These are phyloP conservation scores for Fabriciana adippe DNA, from an alignment of 2,888 invertebrate genomes.

Conservation along the genomic window DNA sequence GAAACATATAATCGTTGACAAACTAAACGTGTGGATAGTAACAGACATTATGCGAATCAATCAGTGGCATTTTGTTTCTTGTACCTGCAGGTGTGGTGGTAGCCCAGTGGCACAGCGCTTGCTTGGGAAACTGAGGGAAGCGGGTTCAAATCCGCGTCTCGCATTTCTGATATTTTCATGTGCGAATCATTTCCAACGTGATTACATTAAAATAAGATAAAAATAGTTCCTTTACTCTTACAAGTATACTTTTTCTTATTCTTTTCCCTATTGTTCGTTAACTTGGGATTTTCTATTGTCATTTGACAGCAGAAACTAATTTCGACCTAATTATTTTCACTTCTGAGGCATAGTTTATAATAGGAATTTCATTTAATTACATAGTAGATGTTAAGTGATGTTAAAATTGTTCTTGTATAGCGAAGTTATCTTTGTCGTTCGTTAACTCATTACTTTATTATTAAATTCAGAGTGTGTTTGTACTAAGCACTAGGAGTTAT, in stretches of 20 bases:
- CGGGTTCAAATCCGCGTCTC: no score
- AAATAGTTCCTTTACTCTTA: no score
- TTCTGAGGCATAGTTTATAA: not conserved
- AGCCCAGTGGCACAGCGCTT: no score
- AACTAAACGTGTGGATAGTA: no score
- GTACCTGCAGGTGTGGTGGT: no score
- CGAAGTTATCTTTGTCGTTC: conserved; percentile 3
- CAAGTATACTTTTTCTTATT: not conserved
- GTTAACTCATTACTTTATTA: conserved; percentile 6
- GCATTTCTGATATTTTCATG: no score
- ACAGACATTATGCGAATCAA: no score
- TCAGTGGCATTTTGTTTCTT: no score
- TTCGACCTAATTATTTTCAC: not conserved
- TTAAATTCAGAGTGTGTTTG: conserved; percentile 13
- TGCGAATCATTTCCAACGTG: no score
- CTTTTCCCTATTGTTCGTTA: not conserved
- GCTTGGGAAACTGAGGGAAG: no score
- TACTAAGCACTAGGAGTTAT: not conserved
- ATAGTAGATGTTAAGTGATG: not conserved
- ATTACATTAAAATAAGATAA: no score
- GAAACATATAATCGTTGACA: no score
- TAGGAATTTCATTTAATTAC: not conserved
- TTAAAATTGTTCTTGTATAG: not conserved
- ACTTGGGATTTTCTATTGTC: not conserved
- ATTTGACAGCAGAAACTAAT: not conserved